These are phyloP conservation scores for Lycia hirtaria DNA, from an alignment of 2,888 invertebrate genomes.

Conservation along the genomic window DNA sequence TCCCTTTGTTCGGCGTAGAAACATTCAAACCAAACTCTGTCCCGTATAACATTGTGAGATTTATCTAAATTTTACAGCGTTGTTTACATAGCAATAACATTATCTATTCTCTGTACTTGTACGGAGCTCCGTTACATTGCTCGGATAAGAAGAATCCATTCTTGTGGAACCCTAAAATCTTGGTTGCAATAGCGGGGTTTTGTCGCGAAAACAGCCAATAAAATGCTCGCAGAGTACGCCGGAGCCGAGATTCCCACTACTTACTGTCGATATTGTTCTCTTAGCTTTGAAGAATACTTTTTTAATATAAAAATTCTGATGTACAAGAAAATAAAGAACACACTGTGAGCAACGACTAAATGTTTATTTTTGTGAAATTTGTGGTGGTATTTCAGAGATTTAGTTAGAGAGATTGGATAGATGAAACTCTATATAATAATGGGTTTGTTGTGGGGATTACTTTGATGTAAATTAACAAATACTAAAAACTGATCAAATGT, in stretches of 20 bases:
- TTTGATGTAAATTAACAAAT: too few relatives aligned
- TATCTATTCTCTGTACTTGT: constrained; percentile 58
- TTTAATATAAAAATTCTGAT: constrained; percentile 35
- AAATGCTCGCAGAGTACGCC: constrained; percentile 61
- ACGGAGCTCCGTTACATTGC: constrained; percentile 52
- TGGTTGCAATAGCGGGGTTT: constrained; percentile 64
- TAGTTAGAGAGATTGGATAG: too few relatives aligned
- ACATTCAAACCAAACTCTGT: constrained; percentile 41
- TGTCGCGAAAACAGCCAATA: constrained; percentile 65
- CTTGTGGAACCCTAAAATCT: constrained; percentile 63
- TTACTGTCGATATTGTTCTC: constrained; percentile 56
- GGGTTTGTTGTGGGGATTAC: too few relatives aligned
- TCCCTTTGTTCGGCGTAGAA: constrained; percentile 29
- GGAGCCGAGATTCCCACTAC: constrained; percentile 54
- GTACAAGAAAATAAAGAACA: neutral
- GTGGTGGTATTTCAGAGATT: too few relatives aligned
- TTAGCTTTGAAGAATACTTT: constrained; percentile 45
- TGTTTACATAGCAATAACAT: constrained; percentile 59
- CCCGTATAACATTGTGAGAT: constrained; percentile 53
- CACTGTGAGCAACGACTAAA: too few relatives aligned
- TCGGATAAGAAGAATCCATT: constrained; percentile 66
- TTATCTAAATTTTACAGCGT: constrained; percentile 57
- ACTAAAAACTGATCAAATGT: too few relatives aligned
- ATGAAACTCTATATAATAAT: too few relatives aligned
- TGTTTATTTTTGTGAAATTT: too few relatives aligned